Conservation (phyloP, 2,888 invertebrate genomes). For the Lithophane ornitopus region DNA sequence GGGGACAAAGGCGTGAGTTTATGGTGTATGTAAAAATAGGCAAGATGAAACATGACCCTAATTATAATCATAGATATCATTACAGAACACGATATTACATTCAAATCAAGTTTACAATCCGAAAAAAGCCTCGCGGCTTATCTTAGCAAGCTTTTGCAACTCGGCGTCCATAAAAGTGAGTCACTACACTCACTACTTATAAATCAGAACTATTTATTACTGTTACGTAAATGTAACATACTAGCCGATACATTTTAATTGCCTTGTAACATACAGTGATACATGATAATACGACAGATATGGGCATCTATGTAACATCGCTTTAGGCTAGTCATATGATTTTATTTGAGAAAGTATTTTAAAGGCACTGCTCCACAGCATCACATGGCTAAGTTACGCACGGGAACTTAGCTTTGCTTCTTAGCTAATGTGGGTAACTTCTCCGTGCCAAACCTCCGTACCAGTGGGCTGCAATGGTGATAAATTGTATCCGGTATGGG, state of each 20-base stretch:
- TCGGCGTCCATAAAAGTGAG: slow-evolving; percentile 20
- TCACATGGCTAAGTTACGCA: background rate
- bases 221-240: slow-evolving; percentile 48
- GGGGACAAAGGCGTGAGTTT: background rate
- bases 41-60: background rate
- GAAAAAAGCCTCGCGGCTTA: slow-evolving; percentile 22
- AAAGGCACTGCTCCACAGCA: background rate
- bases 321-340: slow-evolving; percentile 33
- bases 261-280: slow-evolving; percentile 37
- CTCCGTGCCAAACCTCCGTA: background rate
- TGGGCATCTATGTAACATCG: slow-evolving; percentile 43
- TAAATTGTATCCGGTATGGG: slow-evolving; percentile 15
- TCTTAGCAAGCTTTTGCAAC: slow-evolving; percentile 41
- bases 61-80: background rate
- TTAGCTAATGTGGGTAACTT: no score
- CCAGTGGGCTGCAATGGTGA: background rate
- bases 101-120: slow-evolving; percentile 34
- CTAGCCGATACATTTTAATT: slow-evolving; percentile 45
- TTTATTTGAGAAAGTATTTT: slow-evolving; percentile 24
- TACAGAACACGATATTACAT: background rate
- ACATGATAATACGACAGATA: slow-evolving; percentile 18
- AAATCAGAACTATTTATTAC: slow-evolving; percentile 47
- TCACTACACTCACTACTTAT: slow-evolving; percentile 5
- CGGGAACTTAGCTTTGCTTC: background rate
- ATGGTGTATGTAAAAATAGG: background rate